Evolutionary conservation across 1,140 invertebrate genomes (phyloP), one percentile per base, ranked within the genome.

Genomic region (Drosophila albomicans): DNA sequence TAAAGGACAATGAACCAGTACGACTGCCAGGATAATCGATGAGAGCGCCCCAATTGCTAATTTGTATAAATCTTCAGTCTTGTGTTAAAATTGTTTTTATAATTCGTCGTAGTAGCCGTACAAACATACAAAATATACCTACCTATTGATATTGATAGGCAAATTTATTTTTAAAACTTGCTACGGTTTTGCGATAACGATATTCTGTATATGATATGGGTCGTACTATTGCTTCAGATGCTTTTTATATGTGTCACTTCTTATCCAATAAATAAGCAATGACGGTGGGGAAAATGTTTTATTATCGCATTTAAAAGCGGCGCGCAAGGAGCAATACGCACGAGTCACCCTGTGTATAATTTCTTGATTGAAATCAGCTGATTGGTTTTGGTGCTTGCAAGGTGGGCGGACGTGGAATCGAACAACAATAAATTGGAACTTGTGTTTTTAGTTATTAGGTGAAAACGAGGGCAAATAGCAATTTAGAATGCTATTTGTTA

Each of bases 1-100:
- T 99, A 28, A 93, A 94, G 72, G 98, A 99, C 92, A 95, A 93
- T 58, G 96, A 98, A 89, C 92, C 94, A 43, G 91, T 98, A 25
- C 95, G 95, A 93, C 95, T 98, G 94, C 98, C 97, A 76, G 65
- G 38, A 71, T 79, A 79, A 63, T 25, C 20, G 32, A 32, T 32
- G 2, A 2, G 6, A 59, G 30, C 20, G 20, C 20, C 20, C 32
- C 56, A 45, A 38, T 54, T 66, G 46, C 57, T 8, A 80, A 68
- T 75, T 85, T 85, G 85, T 75, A 73, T 68, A 88, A 88, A 89
- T 88, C 80, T 66, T 85, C 67, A 88, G 84, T 88, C 75, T 46
- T 77, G 62, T 87, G 76, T 87, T 88, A 57, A 78, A 59, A 76
- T 84, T 84, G 78, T 88, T 88, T 89, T 76, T 89, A 81, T 72